Percentiles rank a stretch among this genome's conserved stretches.
These are phyloP conservation scores for Cataglyphis livida DNA, from an alignment of 2,888 invertebrate species.

Conservation along the genomic window DNA sequence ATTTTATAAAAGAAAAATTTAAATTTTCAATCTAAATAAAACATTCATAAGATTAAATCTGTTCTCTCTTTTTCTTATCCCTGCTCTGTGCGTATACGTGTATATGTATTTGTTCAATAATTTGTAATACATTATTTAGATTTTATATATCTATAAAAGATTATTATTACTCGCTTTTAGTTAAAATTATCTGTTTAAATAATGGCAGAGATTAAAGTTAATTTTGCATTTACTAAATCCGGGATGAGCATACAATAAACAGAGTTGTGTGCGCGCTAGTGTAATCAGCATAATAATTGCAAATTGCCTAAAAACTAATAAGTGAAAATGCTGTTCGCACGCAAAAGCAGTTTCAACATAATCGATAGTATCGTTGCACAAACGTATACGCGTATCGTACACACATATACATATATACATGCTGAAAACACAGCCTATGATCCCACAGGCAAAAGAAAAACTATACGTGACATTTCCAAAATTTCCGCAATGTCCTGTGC, in stretches of 20 bases:
- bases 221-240: not conserved
- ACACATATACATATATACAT: not conserved
- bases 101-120: not conserved
- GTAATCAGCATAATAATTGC: not conserved
- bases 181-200: not conserved
- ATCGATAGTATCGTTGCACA: slow-evolving; percentile 16
- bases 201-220: not conserved
- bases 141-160: not conserved
- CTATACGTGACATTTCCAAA: not conserved
- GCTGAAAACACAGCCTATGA: slow-evolving; percentile 2
- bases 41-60: not conserved
- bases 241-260: not conserved
- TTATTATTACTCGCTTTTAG: not conserved
- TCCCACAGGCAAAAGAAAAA: not conserved
- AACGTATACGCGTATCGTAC: not conserved
- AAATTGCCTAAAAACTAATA: slow-evolving; percentile 38
- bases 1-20: not conserved
- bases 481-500: not conserved
- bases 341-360: slow-evolving; percentile 8
- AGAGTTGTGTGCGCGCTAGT: not conserved
- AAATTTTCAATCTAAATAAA: not conserved
- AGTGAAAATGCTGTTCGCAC: not conserved
- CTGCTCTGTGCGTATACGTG: not conserved
- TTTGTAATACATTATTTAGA: not conserved
- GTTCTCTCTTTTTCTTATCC: not conserved